Conservation (phyloP, 2,113 vertebrate species). For the Microcebus tavaratra region DNA sequence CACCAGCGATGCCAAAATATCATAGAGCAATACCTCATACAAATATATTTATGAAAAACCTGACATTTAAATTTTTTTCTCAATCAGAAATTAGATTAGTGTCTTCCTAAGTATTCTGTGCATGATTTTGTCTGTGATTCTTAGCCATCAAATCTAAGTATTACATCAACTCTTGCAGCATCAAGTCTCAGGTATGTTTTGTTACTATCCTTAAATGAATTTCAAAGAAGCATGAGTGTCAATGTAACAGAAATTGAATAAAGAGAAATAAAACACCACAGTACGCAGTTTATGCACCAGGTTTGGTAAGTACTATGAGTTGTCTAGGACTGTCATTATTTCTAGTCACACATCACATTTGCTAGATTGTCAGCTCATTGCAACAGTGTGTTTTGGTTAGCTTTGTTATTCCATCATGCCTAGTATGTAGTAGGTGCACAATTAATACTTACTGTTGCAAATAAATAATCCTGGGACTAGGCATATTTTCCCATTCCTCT, state of each 20-base stretch:
- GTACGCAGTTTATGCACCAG: neutral
- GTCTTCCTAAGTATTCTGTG: neutral
- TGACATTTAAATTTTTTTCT: neutral
- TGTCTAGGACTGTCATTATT: neutral
- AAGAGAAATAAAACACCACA: neutral
- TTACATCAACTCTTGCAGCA: neutral
- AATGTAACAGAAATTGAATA: neutral
- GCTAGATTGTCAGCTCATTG: neutral
- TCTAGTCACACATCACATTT: neutral
- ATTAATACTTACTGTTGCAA: fast-evolving
- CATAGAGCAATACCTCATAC: neutral
- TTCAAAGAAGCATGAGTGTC: neutral
- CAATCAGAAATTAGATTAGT: neutral
- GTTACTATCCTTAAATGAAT: neutral
- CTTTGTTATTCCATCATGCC: neutral
- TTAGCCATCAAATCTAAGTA: neutral
- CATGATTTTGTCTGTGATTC: neutral
- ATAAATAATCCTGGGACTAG: fast-evolving
- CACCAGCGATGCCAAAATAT: neutral
- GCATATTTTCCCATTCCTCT: neutral
- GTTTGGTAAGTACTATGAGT: fast-evolving
- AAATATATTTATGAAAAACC: neutral
- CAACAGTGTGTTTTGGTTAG: neutral
- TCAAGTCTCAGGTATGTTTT: neutral
- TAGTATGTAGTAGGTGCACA: too few species aligned